Percentiles rank a stretch among this genome's conserved stretches.
These are phyloP conservation scores for Glyphotaelius pellucidus DNA, from an alignment of 2,888 invertebrate genomes.

Conservation along the genomic window DNA sequence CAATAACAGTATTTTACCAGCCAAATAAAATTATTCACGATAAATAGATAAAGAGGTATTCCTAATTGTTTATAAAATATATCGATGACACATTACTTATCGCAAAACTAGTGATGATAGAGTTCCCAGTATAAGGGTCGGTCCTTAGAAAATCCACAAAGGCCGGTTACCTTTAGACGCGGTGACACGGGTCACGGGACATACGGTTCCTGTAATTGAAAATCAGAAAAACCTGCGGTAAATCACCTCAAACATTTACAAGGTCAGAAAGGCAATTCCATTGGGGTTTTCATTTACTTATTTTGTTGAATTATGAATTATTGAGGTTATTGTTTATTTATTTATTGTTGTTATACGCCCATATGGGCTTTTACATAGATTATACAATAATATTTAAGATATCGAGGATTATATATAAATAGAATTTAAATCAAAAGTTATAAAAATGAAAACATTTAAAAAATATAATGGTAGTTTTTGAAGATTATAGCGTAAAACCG, in stretches of 20 bases:
- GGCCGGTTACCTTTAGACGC: not conserved
- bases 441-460: too few species aligned
- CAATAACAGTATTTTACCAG: not conserved
- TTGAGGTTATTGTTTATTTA: not conserved
- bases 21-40: not conserved
- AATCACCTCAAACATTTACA: not conserved
- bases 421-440: too few species aligned
- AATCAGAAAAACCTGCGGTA: not conserved
- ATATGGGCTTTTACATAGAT: too few species aligned
- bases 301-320: not conserved
- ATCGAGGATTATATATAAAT: too few species aligned
- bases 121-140: not conserved
- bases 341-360: too few species aligned
- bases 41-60: not conserved
- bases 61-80: too few species aligned
- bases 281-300: not conserved
- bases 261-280: not conserved
- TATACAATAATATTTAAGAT: too few species aligned
- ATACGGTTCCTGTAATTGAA: constrained; percentile 12
- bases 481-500: too few species aligned
- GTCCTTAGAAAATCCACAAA: not conserved
- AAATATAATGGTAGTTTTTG: too few species aligned
- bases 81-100: too few species aligned
- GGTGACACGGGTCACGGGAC: constrained; percentile 21
- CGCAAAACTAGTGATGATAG: not conserved